Evolutionary conservation across 2,113 vertebrate genomes (phyloP), one percentile per base, ranked within the genome.

Genomic region (Solenodon paradoxus): DNA sequence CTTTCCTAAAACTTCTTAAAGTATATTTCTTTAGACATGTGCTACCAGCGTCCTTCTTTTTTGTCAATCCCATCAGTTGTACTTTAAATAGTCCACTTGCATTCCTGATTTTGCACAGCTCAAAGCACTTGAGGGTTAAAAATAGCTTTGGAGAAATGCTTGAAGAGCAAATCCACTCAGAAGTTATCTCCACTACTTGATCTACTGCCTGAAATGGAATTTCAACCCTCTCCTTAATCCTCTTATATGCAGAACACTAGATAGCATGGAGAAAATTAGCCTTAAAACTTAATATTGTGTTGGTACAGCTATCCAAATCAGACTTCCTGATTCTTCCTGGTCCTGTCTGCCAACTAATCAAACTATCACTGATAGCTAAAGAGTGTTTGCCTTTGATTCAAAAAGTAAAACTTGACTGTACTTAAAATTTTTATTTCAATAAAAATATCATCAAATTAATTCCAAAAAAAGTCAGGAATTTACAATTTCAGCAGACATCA

Each of bases 151-250:
- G 97, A 98, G 97, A 98, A 98, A 98, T 96, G 98, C 97, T 97
- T 96, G 94, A 97, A 96, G 97, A 97, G 97, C 97, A 98, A 97
- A 96, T 97, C 96, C 98, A 88, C 55, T 79, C 85, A 94, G 97
- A 97, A 98, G 97, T 96, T 98, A 98, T 98, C 98, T 98, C 93
- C 77, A 88, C 93, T 78, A 93, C 87, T 97, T 92, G 95, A 97
- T 97, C 97, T 98, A 98, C 98, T 98, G 98, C 98, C 98, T 96
- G 96, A 98, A 98, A 98, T 98, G 98, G 98, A 98, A 98, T 98
- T 90, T 96, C 95, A 97, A 96, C 96, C 97, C 95, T 97, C 96
- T 97, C 92, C 92, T 97, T 98, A 98, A 98, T 98, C 97, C 97
- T 95, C 97, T 98, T 98, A 97, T 97, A 98, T 96, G 98, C 94